Conservation (phyloP, 1,140 invertebrate genomes). For the Galleria mellonella region DNA sequence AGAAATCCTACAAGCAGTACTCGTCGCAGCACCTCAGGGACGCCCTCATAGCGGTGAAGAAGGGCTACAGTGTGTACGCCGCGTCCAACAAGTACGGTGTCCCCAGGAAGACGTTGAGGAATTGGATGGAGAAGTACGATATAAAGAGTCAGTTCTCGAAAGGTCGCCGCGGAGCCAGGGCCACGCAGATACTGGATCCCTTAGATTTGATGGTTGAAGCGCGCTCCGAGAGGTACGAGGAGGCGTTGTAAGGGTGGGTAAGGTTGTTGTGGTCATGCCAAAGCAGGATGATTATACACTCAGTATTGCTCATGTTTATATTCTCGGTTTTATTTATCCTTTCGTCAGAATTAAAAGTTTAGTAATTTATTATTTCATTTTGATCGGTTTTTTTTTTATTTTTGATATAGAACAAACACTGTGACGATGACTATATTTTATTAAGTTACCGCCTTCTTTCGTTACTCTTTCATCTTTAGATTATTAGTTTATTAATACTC, state of each 20-base stretch:
- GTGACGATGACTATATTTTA: too few species aligned
- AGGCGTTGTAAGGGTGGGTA: constrained; percentile 20
- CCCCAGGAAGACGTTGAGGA: constrained; percentile 63
- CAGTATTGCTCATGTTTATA: too few species aligned
- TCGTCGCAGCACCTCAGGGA: constrained; percentile 63
- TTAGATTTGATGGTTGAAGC: constrained; percentile 47
- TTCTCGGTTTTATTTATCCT: too few species aligned
- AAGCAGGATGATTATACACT: too few species aligned
- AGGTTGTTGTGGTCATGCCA: too few species aligned
- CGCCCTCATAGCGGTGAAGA: constrained; percentile 64
- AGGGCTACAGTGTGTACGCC: constrained; percentile 66
- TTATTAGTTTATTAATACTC: too few species aligned
- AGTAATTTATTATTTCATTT: too few species aligned
- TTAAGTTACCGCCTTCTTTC: too few species aligned
- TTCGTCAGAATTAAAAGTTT: too few species aligned
- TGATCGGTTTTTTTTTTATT: too few species aligned
- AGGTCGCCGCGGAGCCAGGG: constrained; percentile 51
- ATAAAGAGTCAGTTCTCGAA: constrained; percentile 71
- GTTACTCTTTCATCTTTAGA: too few species aligned
- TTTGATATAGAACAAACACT: too few species aligned
- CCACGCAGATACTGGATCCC: constrained; percentile 47
- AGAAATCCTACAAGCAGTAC: constrained; percentile 68
- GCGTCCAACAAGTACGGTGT: constrained; percentile 69
- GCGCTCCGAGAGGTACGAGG: constrained; percentile 36
- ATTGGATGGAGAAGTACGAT: constrained; percentile 72